phyloP scores from a whole-genome alignment of 2,113 vertebrate genomes.

The Nyctereutes procyonoides region DNA sequence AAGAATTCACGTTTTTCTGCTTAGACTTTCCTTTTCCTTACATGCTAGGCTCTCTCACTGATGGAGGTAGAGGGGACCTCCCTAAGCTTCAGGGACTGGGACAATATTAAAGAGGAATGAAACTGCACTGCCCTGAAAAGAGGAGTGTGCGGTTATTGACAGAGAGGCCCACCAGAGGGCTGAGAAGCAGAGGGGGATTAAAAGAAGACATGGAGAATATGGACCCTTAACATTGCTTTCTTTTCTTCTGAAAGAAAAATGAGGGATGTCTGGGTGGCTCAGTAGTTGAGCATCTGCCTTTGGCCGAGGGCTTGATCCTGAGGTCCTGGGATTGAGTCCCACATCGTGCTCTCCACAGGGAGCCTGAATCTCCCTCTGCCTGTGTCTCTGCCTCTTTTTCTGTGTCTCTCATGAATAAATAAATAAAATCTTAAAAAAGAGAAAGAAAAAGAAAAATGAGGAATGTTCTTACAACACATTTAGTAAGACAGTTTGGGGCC shows the following conservation, averaged over 20 bases:
- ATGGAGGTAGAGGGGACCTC: background rate
- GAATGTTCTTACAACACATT: background rate
- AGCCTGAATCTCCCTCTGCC: too few species aligned
- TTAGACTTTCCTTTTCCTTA: background rate
- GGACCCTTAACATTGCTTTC: background rate
- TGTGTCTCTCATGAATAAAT: too few species aligned
- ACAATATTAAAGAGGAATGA: constrained; percentile 15
- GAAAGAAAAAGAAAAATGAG: background rate
- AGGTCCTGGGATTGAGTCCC: too few species aligned
- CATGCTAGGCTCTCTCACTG: background rate
- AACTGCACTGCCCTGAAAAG: background rate
- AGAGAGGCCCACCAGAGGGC: background rate
- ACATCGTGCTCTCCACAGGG: too few species aligned
- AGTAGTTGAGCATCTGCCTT: too few species aligned
- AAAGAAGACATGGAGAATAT: background rate
- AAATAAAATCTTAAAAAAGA: too few species aligned
- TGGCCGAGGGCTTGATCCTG: too few species aligned
- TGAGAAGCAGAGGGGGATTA: background rate
- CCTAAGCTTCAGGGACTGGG: background rate
- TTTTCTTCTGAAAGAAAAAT: background rate
- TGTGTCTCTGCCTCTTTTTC: too few species aligned
- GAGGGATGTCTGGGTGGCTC: background rate
- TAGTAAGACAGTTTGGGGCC: background rate
- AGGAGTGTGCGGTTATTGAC: background rate
- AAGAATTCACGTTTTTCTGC: background rate